A percentile compares a stretch with the other conserved stretches of the same genome.
Evolutionary conservation across 2,797 vertebrate species (phyloP).

Genomic region (Falco biarmicus): DNA sequence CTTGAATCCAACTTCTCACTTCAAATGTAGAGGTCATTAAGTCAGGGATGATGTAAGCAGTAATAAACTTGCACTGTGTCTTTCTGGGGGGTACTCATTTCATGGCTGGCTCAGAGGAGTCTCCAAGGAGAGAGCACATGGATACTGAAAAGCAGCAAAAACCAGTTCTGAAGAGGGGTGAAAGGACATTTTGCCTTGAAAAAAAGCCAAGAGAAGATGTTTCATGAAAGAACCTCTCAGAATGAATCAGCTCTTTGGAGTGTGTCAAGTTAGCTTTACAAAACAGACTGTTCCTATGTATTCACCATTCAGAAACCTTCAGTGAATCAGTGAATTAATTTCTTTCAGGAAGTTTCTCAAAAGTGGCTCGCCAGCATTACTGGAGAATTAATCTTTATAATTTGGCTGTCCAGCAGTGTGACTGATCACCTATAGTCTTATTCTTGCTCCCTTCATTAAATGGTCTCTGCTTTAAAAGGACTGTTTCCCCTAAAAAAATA

Average conservation of each 20-base stretch:
- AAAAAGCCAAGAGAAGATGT: neutral
- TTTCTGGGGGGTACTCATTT: neutral
- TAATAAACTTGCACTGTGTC: neutral
- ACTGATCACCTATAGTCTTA: constrained; percentile 26
- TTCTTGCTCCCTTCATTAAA: constrained; percentile 38
- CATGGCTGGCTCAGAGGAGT: neutral
- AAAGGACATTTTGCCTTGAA: neutral
- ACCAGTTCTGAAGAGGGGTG: neutral
- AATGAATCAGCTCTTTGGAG: constrained; percentile 32
- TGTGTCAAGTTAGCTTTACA: neutral
- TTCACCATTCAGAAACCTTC: constrained; percentile 1
- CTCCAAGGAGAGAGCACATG: neutral
- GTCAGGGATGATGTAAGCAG: neutral
- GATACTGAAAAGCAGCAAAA: neutral
- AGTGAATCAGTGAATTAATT: constrained; percentile 21
- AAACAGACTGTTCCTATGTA: neutral
- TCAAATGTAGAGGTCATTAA: neutral
- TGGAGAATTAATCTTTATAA: constrained; percentile 49
- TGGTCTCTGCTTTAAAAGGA: neutral
- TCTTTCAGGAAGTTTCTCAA: constrained; percentile 9
- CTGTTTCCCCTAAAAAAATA: neutral
- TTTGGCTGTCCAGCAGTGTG: constrained; percentile 28
- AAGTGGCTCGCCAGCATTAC: neutral
- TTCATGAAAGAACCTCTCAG: neutral
- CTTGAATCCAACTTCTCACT: neutral